Evolutionary conservation across 2,888 invertebrate species (phyloP).

Genomic region (Rhamphomyia laevipes): DNA sequence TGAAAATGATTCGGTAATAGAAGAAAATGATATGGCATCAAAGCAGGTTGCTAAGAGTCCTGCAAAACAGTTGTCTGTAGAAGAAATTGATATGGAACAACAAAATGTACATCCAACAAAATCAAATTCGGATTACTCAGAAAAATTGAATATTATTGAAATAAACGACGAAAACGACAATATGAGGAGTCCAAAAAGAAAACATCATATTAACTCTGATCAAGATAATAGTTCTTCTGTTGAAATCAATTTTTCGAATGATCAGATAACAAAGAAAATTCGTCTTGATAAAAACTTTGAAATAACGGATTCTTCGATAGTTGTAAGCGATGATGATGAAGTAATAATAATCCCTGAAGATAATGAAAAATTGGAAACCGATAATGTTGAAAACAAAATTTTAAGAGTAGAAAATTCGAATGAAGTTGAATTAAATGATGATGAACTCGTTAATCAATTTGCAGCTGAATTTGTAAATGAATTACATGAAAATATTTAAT

Average conservation of each 20-base stretch:
- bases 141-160: constrained; percentile 1
- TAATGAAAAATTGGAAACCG: background rate
- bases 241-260: background rate
- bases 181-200: too few relatives aligned
- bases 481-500: constrained; percentile 12
- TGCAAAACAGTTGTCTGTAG: too few relatives aligned
- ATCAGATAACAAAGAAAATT: too few relatives aligned
- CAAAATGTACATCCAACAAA: too few relatives aligned
- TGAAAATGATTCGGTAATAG: constrained; percentile 9
- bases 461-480: constrained; percentile 21
- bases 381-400: background rate
- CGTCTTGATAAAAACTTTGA: too few relatives aligned
- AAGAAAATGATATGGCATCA: too few relatives aligned
- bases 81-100: constrained; percentile 6
- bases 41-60: too few relatives aligned
- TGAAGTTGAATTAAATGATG: background rate
- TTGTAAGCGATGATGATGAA: constrained; percentile 2
- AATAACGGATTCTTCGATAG: background rate
- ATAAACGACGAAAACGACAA: background rate
- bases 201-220: too few relatives aligned
- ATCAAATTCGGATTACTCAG: too few relatives aligned
- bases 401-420: background rate
- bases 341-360: constrained; percentile 2
- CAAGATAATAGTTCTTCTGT: background rate
- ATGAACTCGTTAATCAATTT: constrained; percentile 15